Evolutionary conservation across 1,140 invertebrate genomes (phyloP), one percentile per base, ranked within the genome.

Genomic region (Sycobia sp.): DNA sequence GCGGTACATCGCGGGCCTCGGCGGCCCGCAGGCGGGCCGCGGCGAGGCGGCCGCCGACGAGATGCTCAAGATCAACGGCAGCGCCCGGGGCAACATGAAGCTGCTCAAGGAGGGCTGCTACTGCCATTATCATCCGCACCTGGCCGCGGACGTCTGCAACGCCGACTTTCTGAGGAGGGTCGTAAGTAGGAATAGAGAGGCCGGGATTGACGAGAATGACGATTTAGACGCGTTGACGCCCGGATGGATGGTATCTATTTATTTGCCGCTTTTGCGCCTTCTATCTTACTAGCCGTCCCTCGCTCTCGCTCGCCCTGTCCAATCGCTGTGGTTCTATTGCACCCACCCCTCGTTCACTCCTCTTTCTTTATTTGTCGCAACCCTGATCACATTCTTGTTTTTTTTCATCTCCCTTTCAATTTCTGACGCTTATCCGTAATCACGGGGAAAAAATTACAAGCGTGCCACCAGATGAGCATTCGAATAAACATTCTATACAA

Each of bases 141-240:
- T 80, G 25, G 74, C 80, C 16, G 79, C 80, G 47, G 80, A 82
- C 34, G 74, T 73, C 54, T 82, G 80, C 62, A 82, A 82, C 69
- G 76, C 80, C 51, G 79, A 79, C 69, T 82, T 82, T 77, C 71
- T 81, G n/a, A 77, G 74, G 67, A 78, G 73, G 71, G 78, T 80
- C 68, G 74, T 80, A 74, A 77, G 77, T 77, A 68, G 61, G 51
- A 47, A 50, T 55, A 51, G 22, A 13, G 23, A 57, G 22, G 25
- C 20, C 27, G 22, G 38, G 7, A 55, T 53, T 53, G 39, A 53
- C 49, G 44, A 46, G n/a, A 58, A 38, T 54, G 47, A 58, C 43
- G 54, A 67, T 67, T 65, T 60, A 41, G 56, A 65, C 8, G 63
- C 56, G 23, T 60, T 60, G 23, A 60, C 56, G 51, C 63, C 57